Percentiles rank a stretch among this genome's conserved stretches.
phyloP scores from a whole-genome alignment of 2,888 invertebrate species.

The Leptinotarsa peninsularis region DNA sequence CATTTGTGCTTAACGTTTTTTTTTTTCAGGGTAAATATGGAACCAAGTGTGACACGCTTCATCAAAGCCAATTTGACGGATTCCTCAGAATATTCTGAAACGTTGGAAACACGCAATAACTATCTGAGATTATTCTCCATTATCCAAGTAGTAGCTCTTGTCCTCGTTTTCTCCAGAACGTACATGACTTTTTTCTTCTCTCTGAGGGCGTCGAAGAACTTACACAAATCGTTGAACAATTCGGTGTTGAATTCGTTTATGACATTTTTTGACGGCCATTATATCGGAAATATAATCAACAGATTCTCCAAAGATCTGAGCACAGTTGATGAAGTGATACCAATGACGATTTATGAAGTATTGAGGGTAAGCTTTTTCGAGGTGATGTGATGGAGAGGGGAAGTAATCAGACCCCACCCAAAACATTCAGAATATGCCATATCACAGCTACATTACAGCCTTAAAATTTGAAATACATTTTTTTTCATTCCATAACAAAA shows the following conservation, averaged over 20 bases:
- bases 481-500: no score
- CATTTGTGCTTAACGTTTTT: conserved; percentile 25
- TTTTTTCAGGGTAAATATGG: conserved; percentile 47
- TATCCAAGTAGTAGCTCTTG: conserved; percentile 37
- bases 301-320: conserved; percentile 81
- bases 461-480: no score
- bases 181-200: conserved; percentile 45
- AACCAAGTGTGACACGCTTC: conserved; percentile 39
- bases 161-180: conserved; percentile 42
- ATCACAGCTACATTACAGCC: no score
- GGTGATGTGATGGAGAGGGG: no score
- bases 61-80: conserved; percentile 40
- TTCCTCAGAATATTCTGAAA: conserved; percentile 38
- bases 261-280: conserved; percentile 61
- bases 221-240: conserved; percentile 72
- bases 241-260: conserved; percentile 69
- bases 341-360: conserved; percentile 49
- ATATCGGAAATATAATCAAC: conserved; percentile 63
- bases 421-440: no score
- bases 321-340: conserved; percentile 68
- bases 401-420: no score
- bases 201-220: conserved; percentile 61
- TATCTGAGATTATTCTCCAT: conserved; percentile 43
- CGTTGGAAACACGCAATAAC: conserved; percentile 31
- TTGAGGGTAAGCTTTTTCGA: conserved; percentile 30